These are phyloP conservation scores for Megalops cyprinoides DNA, from an alignment of 2,797 vertebrate genomes.

Conservation along the genomic window DNA sequence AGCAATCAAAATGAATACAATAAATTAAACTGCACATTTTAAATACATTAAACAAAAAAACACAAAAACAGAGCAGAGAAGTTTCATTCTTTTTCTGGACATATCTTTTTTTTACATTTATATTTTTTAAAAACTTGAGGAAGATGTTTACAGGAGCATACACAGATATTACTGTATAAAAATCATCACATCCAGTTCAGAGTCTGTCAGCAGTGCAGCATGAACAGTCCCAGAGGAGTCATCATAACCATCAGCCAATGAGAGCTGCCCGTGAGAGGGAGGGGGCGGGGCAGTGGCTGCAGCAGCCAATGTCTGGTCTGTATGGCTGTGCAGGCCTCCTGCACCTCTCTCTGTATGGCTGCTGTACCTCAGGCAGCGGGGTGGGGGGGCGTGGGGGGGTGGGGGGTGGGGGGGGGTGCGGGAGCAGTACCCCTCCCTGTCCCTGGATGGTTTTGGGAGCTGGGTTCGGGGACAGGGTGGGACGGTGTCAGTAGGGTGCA, in stretches of 20 bases:
- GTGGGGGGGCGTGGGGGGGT: slow-evolving; percentile 30
- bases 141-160: slow-evolving; percentile 60
- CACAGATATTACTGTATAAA: slow-evolving; percentile 68
- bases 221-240: slow-evolving; percentile 65
- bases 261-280: slow-evolving; percentile 51
- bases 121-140: slow-evolving; percentile 30
- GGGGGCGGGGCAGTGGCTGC: neutral
- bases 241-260: slow-evolving; percentile 59
- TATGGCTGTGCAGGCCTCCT: too few relatives aligned
- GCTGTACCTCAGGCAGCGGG: too few relatives aligned
- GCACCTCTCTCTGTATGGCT: too few relatives aligned
- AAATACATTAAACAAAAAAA: slow-evolving; percentile 50
- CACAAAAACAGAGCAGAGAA: slow-evolving; percentile 18
- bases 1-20: slow-evolving; percentile 36
- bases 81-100: neutral
- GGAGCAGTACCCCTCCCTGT: neutral
- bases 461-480: neutral
- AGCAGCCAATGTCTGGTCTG: too few relatives aligned
- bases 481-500: slow-evolving; percentile 25
- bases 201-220: slow-evolving; percentile 70
- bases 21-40: slow-evolving; percentile 46
- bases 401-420: neutral
- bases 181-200: slow-evolving; percentile 65
- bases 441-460: neutral
- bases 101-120: slow-evolving; percentile 6